Evolutionary conservation across 2,888 invertebrate genomes (phyloP).

Genomic region (Cryptosula pallasiana): DNA sequence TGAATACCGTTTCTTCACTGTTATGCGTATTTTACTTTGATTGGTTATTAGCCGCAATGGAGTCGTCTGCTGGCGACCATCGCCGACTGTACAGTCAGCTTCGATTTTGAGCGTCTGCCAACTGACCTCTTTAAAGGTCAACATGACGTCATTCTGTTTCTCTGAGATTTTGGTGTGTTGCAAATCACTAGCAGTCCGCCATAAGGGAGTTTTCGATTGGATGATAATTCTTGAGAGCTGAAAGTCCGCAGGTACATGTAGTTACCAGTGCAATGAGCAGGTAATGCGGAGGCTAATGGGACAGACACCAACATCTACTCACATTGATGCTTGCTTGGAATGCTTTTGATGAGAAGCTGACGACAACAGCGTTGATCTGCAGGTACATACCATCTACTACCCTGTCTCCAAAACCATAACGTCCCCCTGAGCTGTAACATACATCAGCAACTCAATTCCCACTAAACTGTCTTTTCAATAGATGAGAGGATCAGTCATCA

Average conservation of each 20-base stretch:
- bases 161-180: slow-evolving; percentile 87
- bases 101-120: slow-evolving; percentile 97
- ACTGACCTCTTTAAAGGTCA: slow-evolving; percentile 87
- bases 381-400: slow-evolving; percentile 97
- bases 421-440: slow-evolving; percentile 52
- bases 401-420: slow-evolving; percentile 83
- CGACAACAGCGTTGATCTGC: slow-evolving; percentile 86
- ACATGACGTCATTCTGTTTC: slow-evolving; percentile 75
- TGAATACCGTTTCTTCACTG: slow-evolving; percentile 85
- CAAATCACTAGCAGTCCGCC: slow-evolving; percentile 74
- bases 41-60: slow-evolving; percentile 88
- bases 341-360: slow-evolving; percentile 88
- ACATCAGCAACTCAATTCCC: background rate
- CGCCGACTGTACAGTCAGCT: slow-evolving; percentile 68
- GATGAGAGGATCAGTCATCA: too few species aligned
- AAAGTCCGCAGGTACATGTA: too few species aligned
- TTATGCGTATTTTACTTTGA: slow-evolving; percentile 87
- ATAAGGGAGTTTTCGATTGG: slow-evolving; percentile 87
- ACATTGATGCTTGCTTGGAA: slow-evolving; percentile 95
- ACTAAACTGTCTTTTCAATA: too few species aligned
- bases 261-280: too few species aligned
- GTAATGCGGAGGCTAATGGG: too few species aligned
- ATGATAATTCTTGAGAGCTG: slow-evolving; percentile 87
- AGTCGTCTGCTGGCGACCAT: slow-evolving; percentile 55
- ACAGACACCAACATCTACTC: slow-evolving; percentile 30